Conservation (phyloP, 1,140 invertebrate genomes). For the Oryctes rhinoceros region DNA sequence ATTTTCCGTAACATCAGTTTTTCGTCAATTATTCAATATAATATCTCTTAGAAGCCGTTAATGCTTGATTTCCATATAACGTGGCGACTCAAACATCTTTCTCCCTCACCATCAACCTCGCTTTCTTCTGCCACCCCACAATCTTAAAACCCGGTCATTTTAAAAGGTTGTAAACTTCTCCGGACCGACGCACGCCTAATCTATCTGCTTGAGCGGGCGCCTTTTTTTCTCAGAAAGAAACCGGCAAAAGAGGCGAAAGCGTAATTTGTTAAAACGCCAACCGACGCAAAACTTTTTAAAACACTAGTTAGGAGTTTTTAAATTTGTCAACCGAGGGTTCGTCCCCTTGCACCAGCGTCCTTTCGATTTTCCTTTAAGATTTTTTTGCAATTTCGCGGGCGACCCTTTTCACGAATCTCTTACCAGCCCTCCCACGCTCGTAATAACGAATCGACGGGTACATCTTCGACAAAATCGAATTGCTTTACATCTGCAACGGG, state of each 20-base stretch:
- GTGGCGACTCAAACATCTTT: not conserved
- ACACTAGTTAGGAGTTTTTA: slow-evolving; percentile 38
- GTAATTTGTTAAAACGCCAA: slow-evolving; percentile 31
- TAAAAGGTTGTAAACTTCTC: slow-evolving; percentile 14
- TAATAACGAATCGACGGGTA: too few species aligned
- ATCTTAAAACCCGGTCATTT: not conserved
- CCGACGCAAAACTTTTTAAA: slow-evolving; percentile 26
- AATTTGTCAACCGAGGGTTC: slow-evolving; percentile 31
- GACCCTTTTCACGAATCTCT: not conserved
- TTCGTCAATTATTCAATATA: too few species aligned
- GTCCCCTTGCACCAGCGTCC: too few species aligned
- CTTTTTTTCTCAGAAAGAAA: not conserved
- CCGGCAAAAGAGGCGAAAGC: not conserved
- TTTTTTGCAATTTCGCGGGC: not conserved
- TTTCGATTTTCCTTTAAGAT: not conserved
- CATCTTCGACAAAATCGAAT: too few species aligned
- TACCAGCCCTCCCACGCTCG: too few species aligned
- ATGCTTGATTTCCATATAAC: too few species aligned
- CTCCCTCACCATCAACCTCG: not conserved
- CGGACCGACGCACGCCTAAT: not conserved
- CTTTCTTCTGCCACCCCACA: not conserved
- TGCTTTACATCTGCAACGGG: too few species aligned
- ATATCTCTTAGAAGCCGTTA: too few species aligned
- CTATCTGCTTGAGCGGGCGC: not conserved
- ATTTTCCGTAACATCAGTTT: too few species aligned